Conservation (phyloP, 2,888 invertebrate species). For the Alloscopus bannaensis region DNA sequence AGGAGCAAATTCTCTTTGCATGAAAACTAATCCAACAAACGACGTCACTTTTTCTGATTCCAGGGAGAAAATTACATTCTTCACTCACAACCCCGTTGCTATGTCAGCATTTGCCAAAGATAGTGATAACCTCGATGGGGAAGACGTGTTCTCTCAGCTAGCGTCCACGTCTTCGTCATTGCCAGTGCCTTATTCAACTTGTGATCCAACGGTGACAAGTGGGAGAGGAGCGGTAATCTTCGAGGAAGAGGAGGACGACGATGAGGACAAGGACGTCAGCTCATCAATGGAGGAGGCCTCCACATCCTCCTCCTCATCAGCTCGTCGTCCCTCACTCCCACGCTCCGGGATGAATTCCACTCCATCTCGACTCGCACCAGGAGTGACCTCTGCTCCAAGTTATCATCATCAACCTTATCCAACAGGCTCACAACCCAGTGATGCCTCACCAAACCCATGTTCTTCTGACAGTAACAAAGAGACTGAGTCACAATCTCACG, state of each 20-base stretch:
- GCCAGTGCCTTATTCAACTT: conserved; percentile 43
- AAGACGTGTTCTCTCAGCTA: conserved; percentile 10
- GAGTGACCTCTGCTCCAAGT: background rate
- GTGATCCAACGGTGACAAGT: conserved; percentile 46
- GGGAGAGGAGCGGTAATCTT: conserved; percentile 49
- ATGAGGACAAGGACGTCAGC: conserved; percentile 36
- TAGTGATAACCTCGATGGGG: conserved; percentile 42
- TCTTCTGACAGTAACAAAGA: conserved; percentile 51
- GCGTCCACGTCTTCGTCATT: conserved; percentile 27
- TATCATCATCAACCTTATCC: conserved; percentile 8
- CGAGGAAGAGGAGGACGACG: conserved; percentile 48
- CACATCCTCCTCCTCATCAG: conserved; percentile 46
- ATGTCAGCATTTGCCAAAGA: conserved; percentile 59
- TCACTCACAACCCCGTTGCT: conserved; percentile 79
- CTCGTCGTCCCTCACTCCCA: conserved; percentile 15
- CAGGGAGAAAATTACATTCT: conserved; percentile 98
- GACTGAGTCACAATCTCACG: conserved; percentile 49
- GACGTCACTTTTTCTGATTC: background rate
- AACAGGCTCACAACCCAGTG: conserved; percentile 19
- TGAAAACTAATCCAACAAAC: background rate
- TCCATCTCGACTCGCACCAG: background rate
- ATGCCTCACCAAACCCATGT: conserved; percentile 23
- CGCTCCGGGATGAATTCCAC: conserved; percentile 28
- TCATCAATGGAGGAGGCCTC: conserved; percentile 52
- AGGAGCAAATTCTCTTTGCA: background rate